These are phyloP conservation scores for Tenualosa ilisha DNA, from an alignment of 2,797 vertebrate species.

Conservation along the genomic window DNA sequence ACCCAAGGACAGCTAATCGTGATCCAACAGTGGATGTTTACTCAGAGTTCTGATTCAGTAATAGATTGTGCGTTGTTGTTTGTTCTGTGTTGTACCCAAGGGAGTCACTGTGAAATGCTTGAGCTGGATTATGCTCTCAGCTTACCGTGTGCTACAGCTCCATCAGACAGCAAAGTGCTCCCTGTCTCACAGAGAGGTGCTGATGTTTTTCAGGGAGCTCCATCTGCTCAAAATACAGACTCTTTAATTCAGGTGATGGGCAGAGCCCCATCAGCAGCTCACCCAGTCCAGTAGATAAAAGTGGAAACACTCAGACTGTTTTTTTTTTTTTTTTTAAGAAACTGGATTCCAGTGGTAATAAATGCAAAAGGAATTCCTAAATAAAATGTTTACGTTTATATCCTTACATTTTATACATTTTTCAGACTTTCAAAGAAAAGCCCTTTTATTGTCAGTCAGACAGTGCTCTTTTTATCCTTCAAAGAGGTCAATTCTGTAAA, in stretches of 20 bases:
- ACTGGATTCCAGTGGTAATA: not conserved
- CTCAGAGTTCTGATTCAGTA: not conserved
- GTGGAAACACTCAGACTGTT: not conserved
- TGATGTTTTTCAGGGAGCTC: slow-evolving; percentile 37
- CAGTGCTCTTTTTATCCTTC: not conserved
- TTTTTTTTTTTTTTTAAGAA: not conserved
- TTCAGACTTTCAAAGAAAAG: not conserved
- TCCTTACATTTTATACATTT: not conserved
- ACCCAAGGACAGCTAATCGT: slow-evolving; percentile 7
- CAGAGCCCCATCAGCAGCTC: not conserved
- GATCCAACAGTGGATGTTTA: slow-evolving; percentile 23
- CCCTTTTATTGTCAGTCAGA: not conserved
- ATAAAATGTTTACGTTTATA: not conserved
- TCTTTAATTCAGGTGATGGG: not conserved
- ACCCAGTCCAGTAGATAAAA: not conserved
- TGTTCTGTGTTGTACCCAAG: not conserved
- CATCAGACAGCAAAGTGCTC: slow-evolving; percentile 44
- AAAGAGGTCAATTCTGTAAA: not conserved
- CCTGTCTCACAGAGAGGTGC: slow-evolving; percentile 37
- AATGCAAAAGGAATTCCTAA: not conserved
- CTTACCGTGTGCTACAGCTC: slow-evolving; percentile 19
- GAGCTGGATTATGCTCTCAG: not conserved
- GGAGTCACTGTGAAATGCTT: not conserved
- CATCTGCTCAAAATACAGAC: slow-evolving; percentile 1
- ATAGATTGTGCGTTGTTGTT: slow-evolving; percentile 8